Percentiles rank a stretch among this genome's conserved stretches.
Conservation (phyloP, 2,113 vertebrate genomes). For the Apistogramma diplotaenia region DNA sequence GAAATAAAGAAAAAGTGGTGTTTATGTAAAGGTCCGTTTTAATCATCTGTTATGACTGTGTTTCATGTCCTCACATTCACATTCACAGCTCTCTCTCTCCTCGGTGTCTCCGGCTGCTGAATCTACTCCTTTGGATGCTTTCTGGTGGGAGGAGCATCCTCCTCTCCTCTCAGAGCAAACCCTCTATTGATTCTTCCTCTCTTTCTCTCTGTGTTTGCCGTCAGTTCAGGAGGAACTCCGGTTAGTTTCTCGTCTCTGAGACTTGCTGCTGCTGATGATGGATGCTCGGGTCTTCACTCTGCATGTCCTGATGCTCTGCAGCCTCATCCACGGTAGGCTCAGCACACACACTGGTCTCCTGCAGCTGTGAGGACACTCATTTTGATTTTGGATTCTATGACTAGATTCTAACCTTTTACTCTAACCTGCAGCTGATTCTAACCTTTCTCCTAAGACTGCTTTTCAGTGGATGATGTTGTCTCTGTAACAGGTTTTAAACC, state of each 20-base stretch:
- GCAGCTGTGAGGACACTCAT: neutral
- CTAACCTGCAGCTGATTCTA: too few relatives aligned
- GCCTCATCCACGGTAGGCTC: conserved; percentile 36
- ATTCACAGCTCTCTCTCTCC: neutral
- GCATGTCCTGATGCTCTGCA: conserved; percentile 48
- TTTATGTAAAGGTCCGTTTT: neutral
- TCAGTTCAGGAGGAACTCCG: neutral
- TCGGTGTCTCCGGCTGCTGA: neutral
- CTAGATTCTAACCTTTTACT: neutral
- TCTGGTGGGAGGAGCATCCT: conserved; percentile 21
- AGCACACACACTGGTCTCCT: neutral
- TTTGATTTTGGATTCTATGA: neutral
- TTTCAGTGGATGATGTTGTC: neutral
- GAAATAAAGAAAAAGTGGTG: neutral
- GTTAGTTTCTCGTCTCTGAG: neutral
- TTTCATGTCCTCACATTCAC: neutral
- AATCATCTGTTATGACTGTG: neutral
- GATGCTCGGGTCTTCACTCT: conserved; percentile 24
- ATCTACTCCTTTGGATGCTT: neutral
- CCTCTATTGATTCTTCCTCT: neutral
- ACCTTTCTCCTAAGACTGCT: neutral
- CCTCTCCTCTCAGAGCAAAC: neutral
- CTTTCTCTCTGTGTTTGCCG: neutral
- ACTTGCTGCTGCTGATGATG: conserved; percentile 28
- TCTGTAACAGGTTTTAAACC: neutral